These are phyloP conservation scores for Ceraclea dissimilis DNA, from an alignment of 2,888 invertebrate genomes.

Conservation along the genomic window DNA sequence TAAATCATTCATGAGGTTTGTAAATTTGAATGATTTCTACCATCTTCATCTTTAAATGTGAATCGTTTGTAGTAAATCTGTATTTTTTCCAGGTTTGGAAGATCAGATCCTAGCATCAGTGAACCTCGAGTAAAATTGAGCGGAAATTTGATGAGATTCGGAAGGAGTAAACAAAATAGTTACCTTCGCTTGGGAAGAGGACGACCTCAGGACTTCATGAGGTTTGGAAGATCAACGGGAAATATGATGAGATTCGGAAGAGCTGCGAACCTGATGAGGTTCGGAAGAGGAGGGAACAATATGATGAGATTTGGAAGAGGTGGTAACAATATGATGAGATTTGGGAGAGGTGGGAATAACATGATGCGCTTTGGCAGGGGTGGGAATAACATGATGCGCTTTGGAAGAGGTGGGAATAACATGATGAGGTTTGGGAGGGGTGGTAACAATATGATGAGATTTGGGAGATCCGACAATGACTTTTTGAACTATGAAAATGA, in stretches of 20 bases:
- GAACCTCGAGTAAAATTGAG: constrained; percentile 16
- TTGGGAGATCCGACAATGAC: constrained; percentile 22
- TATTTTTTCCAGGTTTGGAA: constrained; percentile 19
- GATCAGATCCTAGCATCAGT: constrained; percentile 18
- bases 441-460: constrained; percentile 16
- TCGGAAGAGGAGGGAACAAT: constrained; percentile 21
- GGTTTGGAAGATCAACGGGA: constrained; percentile 37
- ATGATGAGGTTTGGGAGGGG: constrained; percentile 21
- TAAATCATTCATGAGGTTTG: constrained; percentile 25
- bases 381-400: constrained; percentile 21
- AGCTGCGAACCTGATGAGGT: constrained; percentile 22
- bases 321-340: constrained; percentile 22
- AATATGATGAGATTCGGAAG: constrained; percentile 26
- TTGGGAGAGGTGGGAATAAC: constrained; percentile 19
- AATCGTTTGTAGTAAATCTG: background rate
- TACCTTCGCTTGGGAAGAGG: constrained; percentile 40
- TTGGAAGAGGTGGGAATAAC: constrained; percentile 21
- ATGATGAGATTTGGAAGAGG: constrained; percentile 22
- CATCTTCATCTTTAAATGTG: background rate
- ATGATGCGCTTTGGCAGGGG: constrained; percentile 23
- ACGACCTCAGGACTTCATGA: constrained; percentile 40
- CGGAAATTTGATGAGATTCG: constrained; percentile 23
- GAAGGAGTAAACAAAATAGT: constrained; percentile 21
- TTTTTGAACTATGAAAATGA: constrained; percentile 17
- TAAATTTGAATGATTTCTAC: too few relatives aligned